Evolutionary conservation across 2,888 invertebrate species (phyloP).

Genomic region (Tetranychus piercei): DNA sequence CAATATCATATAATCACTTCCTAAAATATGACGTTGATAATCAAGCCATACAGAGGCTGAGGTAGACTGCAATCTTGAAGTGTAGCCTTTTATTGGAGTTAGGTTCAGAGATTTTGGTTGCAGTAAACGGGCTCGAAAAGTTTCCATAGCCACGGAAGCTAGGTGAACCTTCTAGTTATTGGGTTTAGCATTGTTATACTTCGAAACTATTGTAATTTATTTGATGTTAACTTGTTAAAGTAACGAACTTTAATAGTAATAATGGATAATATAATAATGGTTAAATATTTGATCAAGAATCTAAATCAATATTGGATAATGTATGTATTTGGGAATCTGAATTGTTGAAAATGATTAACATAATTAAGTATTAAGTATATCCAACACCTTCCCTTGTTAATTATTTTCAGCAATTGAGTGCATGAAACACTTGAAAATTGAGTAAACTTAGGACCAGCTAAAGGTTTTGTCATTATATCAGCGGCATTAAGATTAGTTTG

Average conservation of each 20-base stretch:
- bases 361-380: conserved; percentile 42
- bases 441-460: neutral
- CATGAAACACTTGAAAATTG: no score
- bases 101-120: conserved; percentile 10
- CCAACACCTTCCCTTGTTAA: no score
- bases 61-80: neutral
- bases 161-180: conserved; percentile 18
- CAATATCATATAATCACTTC: neutral
- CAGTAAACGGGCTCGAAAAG: conserved; percentile 17
- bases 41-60: conserved; percentile 13
- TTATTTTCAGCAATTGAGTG: no score
- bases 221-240: no score
- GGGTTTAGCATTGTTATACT: conserved; percentile 13
- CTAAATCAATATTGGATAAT: no score
- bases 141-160: conserved; percentile 17
- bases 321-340: no score
- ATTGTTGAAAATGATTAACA: conserved; percentile 52
- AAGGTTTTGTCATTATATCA: neutral
- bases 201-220: no score
- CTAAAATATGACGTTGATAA: neutral
- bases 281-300: no score
- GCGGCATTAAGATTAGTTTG: neutral
- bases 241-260: no score
- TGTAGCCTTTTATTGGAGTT: conserved; percentile 19
- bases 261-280: no score